A percentile compares a stretch with the other conserved stretches of the same genome.
phyloP scores from a whole-genome alignment of 2,797 vertebrate genomes.

The Prunella strophiata region DNA sequence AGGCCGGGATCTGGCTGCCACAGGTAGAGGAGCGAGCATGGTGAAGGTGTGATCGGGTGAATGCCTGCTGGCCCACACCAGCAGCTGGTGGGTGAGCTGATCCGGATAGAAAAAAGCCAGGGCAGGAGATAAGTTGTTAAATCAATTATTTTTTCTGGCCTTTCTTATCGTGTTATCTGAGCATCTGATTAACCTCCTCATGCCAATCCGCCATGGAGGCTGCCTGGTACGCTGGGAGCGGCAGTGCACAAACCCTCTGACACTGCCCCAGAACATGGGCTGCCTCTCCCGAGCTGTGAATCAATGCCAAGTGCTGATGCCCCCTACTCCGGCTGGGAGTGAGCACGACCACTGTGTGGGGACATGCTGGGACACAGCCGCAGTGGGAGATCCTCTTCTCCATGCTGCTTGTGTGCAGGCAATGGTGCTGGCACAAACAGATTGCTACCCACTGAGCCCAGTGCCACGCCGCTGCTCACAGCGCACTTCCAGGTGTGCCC shows the following conservation, averaged over 20 bases:
- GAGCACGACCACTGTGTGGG: neutral
- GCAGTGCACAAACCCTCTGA: neutral
- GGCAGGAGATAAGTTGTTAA: neutral
- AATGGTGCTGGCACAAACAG: fast-evolving
- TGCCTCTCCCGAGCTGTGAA: neutral
- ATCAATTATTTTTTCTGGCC: fast-evolving
- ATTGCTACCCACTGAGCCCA: fast-evolving
- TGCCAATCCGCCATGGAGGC: neutral
- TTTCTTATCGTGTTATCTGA: neutral
- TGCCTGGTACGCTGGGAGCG: fast-evolving
- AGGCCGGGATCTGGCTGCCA: neutral
- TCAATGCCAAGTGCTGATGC: fast-evolving
- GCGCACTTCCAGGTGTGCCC: fast-evolving
- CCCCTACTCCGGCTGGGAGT: neutral
- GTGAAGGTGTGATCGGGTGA: neutral
- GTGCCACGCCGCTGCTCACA: fast-evolving
- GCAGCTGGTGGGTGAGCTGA: fast-evolving
- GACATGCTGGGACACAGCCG: fast-evolving
- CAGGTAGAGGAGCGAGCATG: fast-evolving
- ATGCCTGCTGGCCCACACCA: neutral
- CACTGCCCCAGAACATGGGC: fast-evolving
- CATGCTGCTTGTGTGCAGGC: fast-evolving
- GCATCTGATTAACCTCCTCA: neutral
- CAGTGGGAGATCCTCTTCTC: neutral
- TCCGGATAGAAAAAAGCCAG: neutral